A percentile compares a stretch with the other conserved stretches of the same genome.
These are phyloP conservation scores for pig (Sus scrofa) DNA, from an alignment of 2,113 vertebrate genomes.

Conservation along the genomic window DNA sequence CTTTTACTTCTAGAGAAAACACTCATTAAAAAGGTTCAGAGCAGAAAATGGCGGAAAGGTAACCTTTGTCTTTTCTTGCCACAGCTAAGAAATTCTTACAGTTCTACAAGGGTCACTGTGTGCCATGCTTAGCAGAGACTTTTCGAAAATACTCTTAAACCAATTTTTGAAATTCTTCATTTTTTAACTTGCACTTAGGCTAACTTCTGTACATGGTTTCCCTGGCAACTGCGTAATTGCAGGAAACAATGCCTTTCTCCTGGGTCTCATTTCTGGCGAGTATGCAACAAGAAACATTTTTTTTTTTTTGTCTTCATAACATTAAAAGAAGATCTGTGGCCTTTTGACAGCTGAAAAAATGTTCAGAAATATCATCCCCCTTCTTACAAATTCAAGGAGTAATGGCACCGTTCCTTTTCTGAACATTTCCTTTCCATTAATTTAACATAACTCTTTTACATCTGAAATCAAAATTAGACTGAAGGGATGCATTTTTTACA, in stretches of 20 bases:
- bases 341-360: conserved; percentile 84
- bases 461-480: conserved; percentile 50
- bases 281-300: conserved; percentile 82
- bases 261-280: conserved; percentile 82
- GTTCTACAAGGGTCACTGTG: conserved; percentile 73
- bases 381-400: conserved; percentile 43
- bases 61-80: conserved; percentile 80
- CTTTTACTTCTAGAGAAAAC: conserved; percentile 64
- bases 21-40: conserved; percentile 65
- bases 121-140: conserved; percentile 49
- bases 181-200: conserved; percentile 87
- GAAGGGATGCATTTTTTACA: conserved; percentile 27
- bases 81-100: conserved; percentile 80
- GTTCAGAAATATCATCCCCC: conserved; percentile 68
- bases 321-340: conserved; percentile 85
- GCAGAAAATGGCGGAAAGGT: conserved; percentile 78
- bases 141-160: conserved; percentile 80
- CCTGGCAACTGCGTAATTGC: conserved; percentile 88
- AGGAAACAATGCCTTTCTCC: conserved; percentile 88
- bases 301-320: conserved; percentile 78
- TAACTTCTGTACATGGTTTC: conserved; percentile 88
- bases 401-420: conserved; percentile 21
- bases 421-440: conserved; percentile 59
- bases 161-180: conserved; percentile 83
- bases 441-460: conserved; percentile 29